phyloP scores from a whole-genome alignment of 2,113 vertebrate species.

The Tursiops truncatus region DNA sequence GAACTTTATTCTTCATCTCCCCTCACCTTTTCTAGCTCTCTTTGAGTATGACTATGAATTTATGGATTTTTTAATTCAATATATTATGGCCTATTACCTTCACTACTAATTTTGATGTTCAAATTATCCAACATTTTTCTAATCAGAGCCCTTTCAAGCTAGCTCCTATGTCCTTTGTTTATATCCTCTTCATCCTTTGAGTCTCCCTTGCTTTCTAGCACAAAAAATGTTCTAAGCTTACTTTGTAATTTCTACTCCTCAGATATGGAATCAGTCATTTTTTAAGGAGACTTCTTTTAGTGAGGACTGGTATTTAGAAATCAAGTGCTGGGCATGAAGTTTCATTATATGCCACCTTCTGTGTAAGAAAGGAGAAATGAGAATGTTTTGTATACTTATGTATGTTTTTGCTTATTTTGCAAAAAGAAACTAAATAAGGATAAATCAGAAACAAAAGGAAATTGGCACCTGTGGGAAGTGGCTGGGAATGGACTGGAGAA shows the following conservation, averaged over 20 bases:
- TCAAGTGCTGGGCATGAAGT: not conserved
- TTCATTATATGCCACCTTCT: not conserved
- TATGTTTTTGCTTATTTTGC: not conserved
- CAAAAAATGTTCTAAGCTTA: not conserved
- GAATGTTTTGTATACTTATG: not conserved
- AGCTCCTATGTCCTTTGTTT: slow-evolving; percentile 3
- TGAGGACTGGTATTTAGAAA: slow-evolving; percentile 25
- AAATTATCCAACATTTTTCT: slow-evolving; percentile 51
- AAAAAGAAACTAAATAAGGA: slow-evolving; percentile 1
- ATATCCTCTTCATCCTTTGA: not conserved
- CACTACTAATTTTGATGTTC: slow-evolving; percentile 55
- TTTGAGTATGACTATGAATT: slow-evolving; percentile 35
- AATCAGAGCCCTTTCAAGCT: slow-evolving; percentile 51
- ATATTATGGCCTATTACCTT: slow-evolving; percentile 56
- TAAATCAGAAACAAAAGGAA: not conserved
- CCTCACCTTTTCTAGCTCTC: not conserved
- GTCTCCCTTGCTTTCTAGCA: slow-evolving; percentile 11
- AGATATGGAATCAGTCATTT: slow-evolving; percentile 1
- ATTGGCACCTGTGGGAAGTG: not conserved
- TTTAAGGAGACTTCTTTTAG: slow-evolving; percentile 16
- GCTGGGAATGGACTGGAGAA: not conserved
- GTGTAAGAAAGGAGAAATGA: not conserved
- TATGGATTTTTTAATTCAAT: slow-evolving; percentile 50
- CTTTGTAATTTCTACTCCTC: slow-evolving; percentile 41
- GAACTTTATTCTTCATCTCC: not conserved